Percentiles rank a stretch among this genome's conserved stretches.
Conservation (phyloP, 2,888 invertebrate species). For the Hydriomena furcata region DNA sequence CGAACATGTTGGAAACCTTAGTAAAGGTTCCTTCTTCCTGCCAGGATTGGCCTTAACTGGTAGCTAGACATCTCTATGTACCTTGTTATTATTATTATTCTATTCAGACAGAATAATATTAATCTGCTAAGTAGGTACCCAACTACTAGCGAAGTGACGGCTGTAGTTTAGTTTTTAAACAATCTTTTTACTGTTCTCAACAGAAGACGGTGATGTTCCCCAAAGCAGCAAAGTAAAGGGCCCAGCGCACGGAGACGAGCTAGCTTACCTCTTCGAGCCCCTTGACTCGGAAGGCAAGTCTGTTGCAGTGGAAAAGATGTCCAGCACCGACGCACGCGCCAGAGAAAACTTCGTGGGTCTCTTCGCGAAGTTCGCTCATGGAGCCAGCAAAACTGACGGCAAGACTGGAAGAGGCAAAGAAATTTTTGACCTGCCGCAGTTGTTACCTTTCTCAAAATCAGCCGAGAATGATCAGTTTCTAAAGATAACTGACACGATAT, state of each 20-base stretch:
- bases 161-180: too few species aligned
- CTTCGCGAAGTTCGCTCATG: constrained; percentile 86
- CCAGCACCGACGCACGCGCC: constrained; percentile 84
- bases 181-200: constrained; percentile 7
- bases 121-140: too few species aligned
- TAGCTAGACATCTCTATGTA: constrained; percentile 25
- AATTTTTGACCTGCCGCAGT: constrained; percentile 42
- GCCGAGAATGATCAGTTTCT: constrained; percentile 66
- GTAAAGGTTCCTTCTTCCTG: constrained; percentile 86
- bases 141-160: too few species aligned
- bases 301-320: constrained; percentile 57
- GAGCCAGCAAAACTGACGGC: constrained; percentile 35
- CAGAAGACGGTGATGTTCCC: constrained; percentile 41
- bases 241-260: constrained; percentile 88
- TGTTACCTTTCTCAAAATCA: constrained; percentile 48
- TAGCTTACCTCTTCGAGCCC: constrained; percentile 88
- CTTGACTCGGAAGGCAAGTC: constrained; percentile 84
- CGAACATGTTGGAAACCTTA: constrained; percentile 86
- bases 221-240: constrained; percentile 49
- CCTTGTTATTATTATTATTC: not conserved
- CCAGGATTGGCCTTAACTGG: constrained; percentile 86
- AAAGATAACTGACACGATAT: constrained; percentile 57
- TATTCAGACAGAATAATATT: too few species aligned
- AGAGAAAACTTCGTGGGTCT: constrained; percentile 86
- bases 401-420: constrained; percentile 37